Evolutionary conservation across 2,797 vertebrate species (phyloP).

Genomic region (Chaetophractus vellerosus): DNA sequence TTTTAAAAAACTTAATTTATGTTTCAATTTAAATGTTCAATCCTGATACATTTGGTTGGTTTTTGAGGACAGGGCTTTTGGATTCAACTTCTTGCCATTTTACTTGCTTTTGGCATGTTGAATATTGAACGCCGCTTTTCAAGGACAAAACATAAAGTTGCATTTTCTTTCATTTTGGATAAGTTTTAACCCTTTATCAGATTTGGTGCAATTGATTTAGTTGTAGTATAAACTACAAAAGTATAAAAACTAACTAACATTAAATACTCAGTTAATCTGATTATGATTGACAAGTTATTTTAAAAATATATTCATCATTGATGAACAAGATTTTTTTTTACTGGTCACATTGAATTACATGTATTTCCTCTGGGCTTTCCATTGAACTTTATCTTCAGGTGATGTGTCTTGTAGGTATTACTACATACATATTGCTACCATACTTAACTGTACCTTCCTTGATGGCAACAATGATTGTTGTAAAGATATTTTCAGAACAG

Average conservation of each 20-base stretch:
- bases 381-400: background rate
- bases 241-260: background rate
- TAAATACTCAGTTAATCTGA: background rate
- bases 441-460: background rate
- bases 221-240: background rate
- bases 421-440: background rate
- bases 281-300: slow-evolving; percentile 32
- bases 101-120: background rate
- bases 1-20: slow-evolving; percentile 3
- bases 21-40: background rate
- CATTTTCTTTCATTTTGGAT: background rate
- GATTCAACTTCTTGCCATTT: background rate
- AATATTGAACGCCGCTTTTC: slow-evolving; percentile 18
- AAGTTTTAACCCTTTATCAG: background rate
- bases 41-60: background rate
- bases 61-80: background rate
- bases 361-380: background rate
- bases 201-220: background rate
- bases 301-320: background rate
- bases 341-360: background rate
- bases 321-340: slow-evolving; percentile 14
- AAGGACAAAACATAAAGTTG: background rate
- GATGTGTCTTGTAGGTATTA: background rate
- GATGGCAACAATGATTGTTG: background rate
- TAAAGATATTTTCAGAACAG: background rate